Evolutionary conservation across 2,113 vertebrate genomes (phyloP).

Genomic region (Esox niger): DNA sequence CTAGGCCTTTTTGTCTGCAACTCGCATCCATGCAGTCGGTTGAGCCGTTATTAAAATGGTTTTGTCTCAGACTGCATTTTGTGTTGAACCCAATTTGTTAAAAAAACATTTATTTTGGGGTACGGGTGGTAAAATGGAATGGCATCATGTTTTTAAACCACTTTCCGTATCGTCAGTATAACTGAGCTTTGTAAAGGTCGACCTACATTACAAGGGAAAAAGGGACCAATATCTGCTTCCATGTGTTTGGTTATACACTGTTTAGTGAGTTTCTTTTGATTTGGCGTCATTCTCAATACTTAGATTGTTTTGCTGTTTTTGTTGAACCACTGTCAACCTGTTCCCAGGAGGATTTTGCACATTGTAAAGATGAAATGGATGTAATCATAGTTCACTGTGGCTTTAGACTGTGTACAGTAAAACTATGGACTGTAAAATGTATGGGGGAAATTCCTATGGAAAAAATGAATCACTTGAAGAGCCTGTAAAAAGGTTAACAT

Average conservation of each 20-base stretch:
- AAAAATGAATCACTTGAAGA: slow-evolving; percentile 83
- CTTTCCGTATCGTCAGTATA: slow-evolving; percentile 35
- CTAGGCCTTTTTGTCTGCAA: background rate
- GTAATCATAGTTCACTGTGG: slow-evolving; percentile 96
- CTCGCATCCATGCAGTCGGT: background rate
- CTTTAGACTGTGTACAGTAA: slow-evolving; percentile 91
- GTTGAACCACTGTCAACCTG: slow-evolving; percentile 80
- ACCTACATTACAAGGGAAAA: slow-evolving; percentile 73
- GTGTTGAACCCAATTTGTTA: background rate
- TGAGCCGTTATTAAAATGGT: background rate
- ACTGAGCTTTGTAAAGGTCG: slow-evolving; percentile 34
- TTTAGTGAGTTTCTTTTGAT: slow-evolving; percentile 42
- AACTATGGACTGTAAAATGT: slow-evolving; percentile 93
- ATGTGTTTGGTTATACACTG: slow-evolving; percentile 66
- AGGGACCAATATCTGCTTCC: slow-evolving; percentile 91
- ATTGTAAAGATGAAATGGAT: slow-evolving; percentile 91
- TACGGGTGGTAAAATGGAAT: background rate
- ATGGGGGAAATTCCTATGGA: slow-evolving; percentile 94
- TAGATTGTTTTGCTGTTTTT: slow-evolving; percentile 54
- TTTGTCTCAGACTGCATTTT: background rate
- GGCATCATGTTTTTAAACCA: slow-evolving; percentile 47
- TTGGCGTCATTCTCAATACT: slow-evolving; percentile 37
- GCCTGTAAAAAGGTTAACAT: slow-evolving; percentile 85
- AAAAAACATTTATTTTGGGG: slow-evolving; percentile 13
- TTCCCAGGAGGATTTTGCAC: slow-evolving; percentile 94